These are phyloP conservation scores for Pithys albifrons DNA, from an alignment of 2,113 vertebrate species.

Conservation along the genomic window DNA sequence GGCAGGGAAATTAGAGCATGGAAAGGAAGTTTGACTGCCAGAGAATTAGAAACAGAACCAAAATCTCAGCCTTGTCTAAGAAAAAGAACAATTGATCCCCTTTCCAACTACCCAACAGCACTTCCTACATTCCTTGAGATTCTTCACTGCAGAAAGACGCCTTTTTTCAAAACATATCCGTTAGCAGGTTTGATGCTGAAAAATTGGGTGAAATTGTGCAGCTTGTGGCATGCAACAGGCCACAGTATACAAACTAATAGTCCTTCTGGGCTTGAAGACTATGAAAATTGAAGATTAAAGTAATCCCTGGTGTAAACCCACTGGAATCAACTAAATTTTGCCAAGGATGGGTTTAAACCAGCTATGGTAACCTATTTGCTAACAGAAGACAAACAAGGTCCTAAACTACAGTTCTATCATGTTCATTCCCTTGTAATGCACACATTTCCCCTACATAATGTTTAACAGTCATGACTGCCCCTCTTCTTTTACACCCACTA, in stretches of 20 bases:
- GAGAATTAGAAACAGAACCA: background rate
- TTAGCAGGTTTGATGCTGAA: background rate
- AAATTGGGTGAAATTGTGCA: background rate
- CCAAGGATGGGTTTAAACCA: background rate
- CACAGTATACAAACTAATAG: background rate
- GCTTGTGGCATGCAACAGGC: background rate
- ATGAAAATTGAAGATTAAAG: background rate
- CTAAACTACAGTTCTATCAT: background rate
- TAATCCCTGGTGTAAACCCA: background rate
- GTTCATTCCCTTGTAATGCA: background rate
- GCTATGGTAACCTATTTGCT: background rate
- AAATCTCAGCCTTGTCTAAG: background rate
- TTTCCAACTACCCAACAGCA: background rate
- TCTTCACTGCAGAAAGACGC: background rate
- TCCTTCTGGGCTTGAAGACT: background rate
- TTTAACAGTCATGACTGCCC: background rate
- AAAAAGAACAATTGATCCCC: background rate
- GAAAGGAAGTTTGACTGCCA: background rate
- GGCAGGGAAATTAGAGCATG: background rate
- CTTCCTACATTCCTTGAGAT: background rate
- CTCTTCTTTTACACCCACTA: background rate
- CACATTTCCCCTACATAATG: background rate
- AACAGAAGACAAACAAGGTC: background rate
- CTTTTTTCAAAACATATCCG: background rate
- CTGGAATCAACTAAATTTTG: background rate